phyloP scores from a whole-genome alignment of 2,888 invertebrate genomes.

The Stenchaetothrips biformis region DNA sequence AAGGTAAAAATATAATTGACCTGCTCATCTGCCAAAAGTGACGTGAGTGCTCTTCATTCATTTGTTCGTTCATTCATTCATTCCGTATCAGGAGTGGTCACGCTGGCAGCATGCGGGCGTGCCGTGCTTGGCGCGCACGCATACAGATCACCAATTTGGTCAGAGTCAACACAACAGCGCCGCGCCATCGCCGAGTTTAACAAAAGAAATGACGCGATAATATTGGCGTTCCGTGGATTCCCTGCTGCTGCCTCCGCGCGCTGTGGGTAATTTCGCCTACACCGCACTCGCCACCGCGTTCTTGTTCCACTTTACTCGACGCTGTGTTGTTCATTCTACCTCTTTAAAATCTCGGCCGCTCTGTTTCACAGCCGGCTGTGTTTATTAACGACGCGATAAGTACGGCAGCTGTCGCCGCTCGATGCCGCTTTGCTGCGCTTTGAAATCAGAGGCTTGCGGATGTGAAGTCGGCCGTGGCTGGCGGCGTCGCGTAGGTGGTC shows the following conservation, averaged over 20 bases:
- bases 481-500: too few species aligned
- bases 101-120: background rate
- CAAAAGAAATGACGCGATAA: slow-evolving; percentile 17
- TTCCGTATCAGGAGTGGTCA: background rate
- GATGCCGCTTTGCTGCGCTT: too few species aligned
- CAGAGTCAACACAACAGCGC: background rate
- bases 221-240: background rate
- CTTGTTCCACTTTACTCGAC: too few species aligned
- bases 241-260: background rate
- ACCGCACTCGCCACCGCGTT: too few species aligned
- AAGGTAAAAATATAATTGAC: background rate
- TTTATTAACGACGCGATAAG: background rate
- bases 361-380: background rate
- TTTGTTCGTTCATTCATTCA: too few species aligned
- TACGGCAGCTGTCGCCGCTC: background rate
- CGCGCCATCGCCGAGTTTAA: background rate
- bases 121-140: background rate
- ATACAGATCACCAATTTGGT: background rate
- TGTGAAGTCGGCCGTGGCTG: too few species aligned
- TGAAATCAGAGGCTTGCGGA: too few species aligned
- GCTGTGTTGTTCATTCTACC: too few species aligned
- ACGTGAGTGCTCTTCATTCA: background rate
- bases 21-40: background rate
- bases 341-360: background rate
- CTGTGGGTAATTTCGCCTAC: background rate